A percentile compares a stretch with the other conserved stretches of the same genome.
Evolutionary conservation across 2,888 invertebrate genomes (phyloP).

Genomic region (Nezara viridula): DNA sequence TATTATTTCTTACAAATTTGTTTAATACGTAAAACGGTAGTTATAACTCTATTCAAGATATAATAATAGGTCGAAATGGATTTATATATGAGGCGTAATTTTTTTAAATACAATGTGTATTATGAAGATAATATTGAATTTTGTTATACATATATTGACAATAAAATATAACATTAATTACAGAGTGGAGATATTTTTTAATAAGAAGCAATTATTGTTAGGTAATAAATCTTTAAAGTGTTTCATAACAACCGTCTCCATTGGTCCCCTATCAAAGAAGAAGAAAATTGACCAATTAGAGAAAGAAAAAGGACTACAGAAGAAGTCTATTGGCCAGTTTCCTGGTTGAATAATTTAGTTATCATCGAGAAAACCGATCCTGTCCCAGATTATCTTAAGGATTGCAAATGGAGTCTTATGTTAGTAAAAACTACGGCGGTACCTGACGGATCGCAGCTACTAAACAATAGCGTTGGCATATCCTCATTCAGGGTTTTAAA

Average conservation of each 20-base stretch:
- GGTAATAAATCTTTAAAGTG: background rate
- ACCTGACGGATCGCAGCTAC: background rate
- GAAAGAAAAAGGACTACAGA: background rate
- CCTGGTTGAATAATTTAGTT: constrained; percentile 29
- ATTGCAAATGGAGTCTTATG: background rate
- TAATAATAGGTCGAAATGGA: too few relatives aligned
- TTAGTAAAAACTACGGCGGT: background rate
- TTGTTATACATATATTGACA: too few relatives aligned
- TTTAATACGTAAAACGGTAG: too few relatives aligned
- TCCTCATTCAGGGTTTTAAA: background rate
- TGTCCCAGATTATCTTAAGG: background rate
- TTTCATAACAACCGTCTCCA: background rate
- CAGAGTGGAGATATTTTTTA: background rate
- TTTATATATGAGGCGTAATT: too few relatives aligned
- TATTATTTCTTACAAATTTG: too few relatives aligned
- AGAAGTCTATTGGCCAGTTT: constrained; percentile 4
- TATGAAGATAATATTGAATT: too few relatives aligned
- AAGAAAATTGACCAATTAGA: constrained; percentile 35
- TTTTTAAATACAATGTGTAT: too few relatives aligned
- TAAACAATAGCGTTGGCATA: too few relatives aligned
- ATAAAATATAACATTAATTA: background rate
- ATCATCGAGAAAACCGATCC: background rate
- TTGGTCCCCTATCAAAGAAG: background rate
- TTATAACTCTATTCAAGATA: too few relatives aligned
- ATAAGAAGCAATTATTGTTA: constrained; percentile 9